Evolutionary conservation across 2,113 vertebrate species (phyloP).

Genomic region (Xiphophorus couchianus): DNA sequence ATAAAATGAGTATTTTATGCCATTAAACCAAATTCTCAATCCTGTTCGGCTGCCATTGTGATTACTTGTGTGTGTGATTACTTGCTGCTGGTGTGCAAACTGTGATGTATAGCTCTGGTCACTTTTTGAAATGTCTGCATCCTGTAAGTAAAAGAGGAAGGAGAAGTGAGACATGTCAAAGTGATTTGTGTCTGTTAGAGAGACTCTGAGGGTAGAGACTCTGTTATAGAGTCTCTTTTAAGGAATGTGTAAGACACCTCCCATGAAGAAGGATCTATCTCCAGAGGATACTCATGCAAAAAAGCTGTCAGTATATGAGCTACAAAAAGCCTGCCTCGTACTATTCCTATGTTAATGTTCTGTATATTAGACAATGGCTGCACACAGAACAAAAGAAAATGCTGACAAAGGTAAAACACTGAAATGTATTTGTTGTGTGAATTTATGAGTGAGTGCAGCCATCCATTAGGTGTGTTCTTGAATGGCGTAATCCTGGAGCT

Average conservation of each 20-base stretch:
- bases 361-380: conserved; percentile 39
- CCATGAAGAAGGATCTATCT: conserved; percentile 63
- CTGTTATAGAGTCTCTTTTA: conserved; percentile 49
- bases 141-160: conserved; percentile 11
- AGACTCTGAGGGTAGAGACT: conserved; percentile 56
- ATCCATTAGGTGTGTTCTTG: conserved; percentile 36
- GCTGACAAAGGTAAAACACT: conserved; percentile 60
- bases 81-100: conserved; percentile 1
- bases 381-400: conserved; percentile 56
- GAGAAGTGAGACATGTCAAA: conserved; percentile 63
- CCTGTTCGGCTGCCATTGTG: conserved; percentile 20
- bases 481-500: conserved; percentile 33
- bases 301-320: conserved; percentile 65
- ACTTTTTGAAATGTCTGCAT: conserved; percentile 38
- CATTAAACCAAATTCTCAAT: conserved; percentile 35
- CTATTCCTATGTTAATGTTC: conserved; percentile 31
- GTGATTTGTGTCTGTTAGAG: conserved; percentile 73
- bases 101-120: conserved; percentile 21
- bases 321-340: conserved; percentile 31
- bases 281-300: conserved; percentile 69
- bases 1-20: background rate
- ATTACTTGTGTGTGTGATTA: conserved; percentile 16
- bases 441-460: conserved; percentile 44
- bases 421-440: conserved; percentile 38
- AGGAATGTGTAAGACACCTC: conserved; percentile 77